phyloP scores from a whole-genome alignment of 2,113 vertebrate genomes.

The Catharus bicknelli region DNA sequence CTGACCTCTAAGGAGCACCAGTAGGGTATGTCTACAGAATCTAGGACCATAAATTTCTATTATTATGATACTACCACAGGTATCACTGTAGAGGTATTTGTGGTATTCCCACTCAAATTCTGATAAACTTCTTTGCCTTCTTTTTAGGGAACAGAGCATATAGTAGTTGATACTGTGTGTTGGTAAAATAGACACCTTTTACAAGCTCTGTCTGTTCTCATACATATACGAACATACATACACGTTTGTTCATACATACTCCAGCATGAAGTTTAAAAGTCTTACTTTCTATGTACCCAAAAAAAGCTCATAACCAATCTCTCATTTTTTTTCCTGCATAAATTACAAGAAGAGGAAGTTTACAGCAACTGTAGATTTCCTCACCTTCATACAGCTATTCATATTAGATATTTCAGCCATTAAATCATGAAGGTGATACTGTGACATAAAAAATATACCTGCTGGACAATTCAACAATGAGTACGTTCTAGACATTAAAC shows the following conservation, averaged over 20 bases:
- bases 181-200: neutral
- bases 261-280: neutral
- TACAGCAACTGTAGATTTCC: neutral
- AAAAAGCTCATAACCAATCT: neutral
- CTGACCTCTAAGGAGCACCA: neutral
- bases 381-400: neutral
- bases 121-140: neutral
- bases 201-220: neutral
- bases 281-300: neutral
- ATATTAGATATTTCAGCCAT: neutral
- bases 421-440: neutral
- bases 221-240: neutral
- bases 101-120: neutral
- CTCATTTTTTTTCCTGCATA: neutral
- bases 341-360: neutral
- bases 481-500: neutral
- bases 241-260: neutral
- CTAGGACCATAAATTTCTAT: neutral
- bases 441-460: neutral
- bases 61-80: neutral
- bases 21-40: neutral
- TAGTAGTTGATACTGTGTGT: neutral
- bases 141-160: neutral
- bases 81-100: neutral
- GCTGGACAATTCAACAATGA: neutral